Evolutionary conservation across 1,140 invertebrate genomes (phyloP).

Genomic region (Drosophila sturtevanti): DNA sequence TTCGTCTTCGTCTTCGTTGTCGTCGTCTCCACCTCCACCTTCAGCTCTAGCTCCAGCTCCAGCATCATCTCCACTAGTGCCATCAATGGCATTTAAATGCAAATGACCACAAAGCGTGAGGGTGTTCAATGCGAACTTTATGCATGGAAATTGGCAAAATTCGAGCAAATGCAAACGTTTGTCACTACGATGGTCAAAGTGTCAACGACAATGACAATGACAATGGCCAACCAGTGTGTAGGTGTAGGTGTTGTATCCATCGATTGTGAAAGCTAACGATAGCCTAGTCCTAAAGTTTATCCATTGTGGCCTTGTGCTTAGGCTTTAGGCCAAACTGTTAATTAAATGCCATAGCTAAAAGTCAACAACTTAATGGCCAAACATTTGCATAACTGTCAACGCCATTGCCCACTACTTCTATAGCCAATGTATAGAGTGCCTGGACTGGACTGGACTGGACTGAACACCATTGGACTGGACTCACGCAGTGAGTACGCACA

Average conservation of each 20-base stretch:
- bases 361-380: slow-evolving; percentile 74
- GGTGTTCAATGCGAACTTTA: slow-evolving; percentile 77
- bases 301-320: slow-evolving; percentile 7
- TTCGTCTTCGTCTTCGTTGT: slow-evolving; percentile 1
- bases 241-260: slow-evolving; percentile 59
- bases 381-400: slow-evolving; percentile 77
- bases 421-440: slow-evolving; percentile 23
- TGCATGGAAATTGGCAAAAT: slow-evolving; percentile 78
- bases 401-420: slow-evolving; percentile 64
- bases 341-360: slow-evolving; percentile 79
- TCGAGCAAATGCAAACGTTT: slow-evolving; percentile 72
- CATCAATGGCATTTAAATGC: slow-evolving; percentile 76
- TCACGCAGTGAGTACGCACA: slow-evolving; percentile 45
- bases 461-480: slow-evolving; percentile 3
- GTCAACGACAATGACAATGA: slow-evolving; percentile 49
- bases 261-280: slow-evolving; percentile 53
- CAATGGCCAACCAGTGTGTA: neutral
- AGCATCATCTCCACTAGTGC: slow-evolving; percentile 28
- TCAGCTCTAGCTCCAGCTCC: slow-evolving; percentile 9
- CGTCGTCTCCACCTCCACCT: slow-evolving; percentile 1
- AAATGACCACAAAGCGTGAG: slow-evolving; percentile 77
- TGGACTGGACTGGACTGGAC: slow-evolving; percentile 18
- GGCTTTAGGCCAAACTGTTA: slow-evolving; percentile 55
- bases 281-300: slow-evolving; percentile 15
- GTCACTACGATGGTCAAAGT: slow-evolving; percentile 70